Percentiles rank a stretch among this genome's conserved stretches.
phyloP scores from a whole-genome alignment of 2,113 vertebrate species.

The Heterotilapia buettikoferi region DNA sequence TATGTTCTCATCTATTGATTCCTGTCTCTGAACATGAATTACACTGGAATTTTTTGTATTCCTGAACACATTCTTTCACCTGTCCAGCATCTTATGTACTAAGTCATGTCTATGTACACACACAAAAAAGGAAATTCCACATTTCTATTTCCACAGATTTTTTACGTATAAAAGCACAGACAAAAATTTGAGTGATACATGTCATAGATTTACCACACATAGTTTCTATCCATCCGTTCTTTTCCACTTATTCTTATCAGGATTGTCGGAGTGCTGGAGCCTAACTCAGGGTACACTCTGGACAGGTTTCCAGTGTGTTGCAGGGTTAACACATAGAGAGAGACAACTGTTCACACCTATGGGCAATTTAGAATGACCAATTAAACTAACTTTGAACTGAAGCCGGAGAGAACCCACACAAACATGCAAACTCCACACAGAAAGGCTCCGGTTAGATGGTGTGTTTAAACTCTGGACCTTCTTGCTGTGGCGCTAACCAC shows the following conservation, averaged over 20 bases:
- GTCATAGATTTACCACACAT: neutral
- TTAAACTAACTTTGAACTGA: neutral
- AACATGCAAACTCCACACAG: neutral
- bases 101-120: neutral
- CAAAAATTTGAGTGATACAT: accelerated
- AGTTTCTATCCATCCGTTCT: neutral
- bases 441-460: neutral
- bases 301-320: neutral
- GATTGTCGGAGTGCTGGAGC: neutral
- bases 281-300: neutral
- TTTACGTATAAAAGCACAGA: neutral
- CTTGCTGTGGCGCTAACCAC: neutral
- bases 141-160: neutral
- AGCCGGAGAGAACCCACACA: neutral
- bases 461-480: neutral
- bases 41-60: neutral
- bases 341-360: neutral
- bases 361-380: neutral
- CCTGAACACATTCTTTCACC: neutral
- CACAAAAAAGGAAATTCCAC: neutral
- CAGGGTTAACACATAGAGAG: neutral
- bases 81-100: neutral
- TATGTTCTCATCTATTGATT: neutral
- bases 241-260: neutral
- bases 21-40: neutral